Evolutionary conservation across 35 echinoderm and acorn worm species (phyloP), one percentile per base, ranked within the genome.

Genomic region (Ophiothrix spiculata): DNA sequence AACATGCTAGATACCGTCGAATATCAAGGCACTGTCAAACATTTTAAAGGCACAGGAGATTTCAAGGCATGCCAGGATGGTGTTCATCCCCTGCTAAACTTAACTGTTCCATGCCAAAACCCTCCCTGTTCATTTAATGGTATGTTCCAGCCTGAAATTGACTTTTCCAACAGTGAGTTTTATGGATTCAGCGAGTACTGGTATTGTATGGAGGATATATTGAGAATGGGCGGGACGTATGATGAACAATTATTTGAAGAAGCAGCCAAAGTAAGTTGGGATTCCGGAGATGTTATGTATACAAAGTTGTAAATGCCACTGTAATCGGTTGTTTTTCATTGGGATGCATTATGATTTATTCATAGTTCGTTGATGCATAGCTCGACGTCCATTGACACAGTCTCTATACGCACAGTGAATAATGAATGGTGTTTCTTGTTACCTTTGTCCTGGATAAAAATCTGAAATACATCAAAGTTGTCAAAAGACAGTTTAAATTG

Each of bases 191-290:
- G 92, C 1, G 95, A 98, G 78, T 98, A 94, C 49, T 98, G 95
- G 95, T 98, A 98, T 83, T 98, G 91, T 41, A 98, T 98, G 95
- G 95, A 98, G 39, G 95, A 98, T 56, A 92, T 98, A 1, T 56
- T 98, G 37, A 63, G 95, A 23, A 98, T 98, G 39, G 95, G 95
- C 31, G 95, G 95, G 25, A 84, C 83, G 31, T 98, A 98, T 34
- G 89, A 94, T 17, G 91, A 98, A 63, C 40, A 89, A 21, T 81
- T 78, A 56, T 98, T 91, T 82, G 64, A 87, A 83, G 89, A 86
- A 82, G 95, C 85, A 45, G 95, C 91, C 25, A 91, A 94, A 78
- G 95, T 94, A 76, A 85, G 81, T 82, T 19, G 35, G n/a, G n/a
- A n/a, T n/a, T n/a, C n/a, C n/a, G n/a, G n/a, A n/a, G n/a, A n/a